A percentile compares a stretch with the other conserved stretches of the same genome.
These are phyloP conservation scores for Lydus trimaculatus DNA, from an alignment of 2,888 invertebrate genomes.

Conservation along the genomic window DNA sequence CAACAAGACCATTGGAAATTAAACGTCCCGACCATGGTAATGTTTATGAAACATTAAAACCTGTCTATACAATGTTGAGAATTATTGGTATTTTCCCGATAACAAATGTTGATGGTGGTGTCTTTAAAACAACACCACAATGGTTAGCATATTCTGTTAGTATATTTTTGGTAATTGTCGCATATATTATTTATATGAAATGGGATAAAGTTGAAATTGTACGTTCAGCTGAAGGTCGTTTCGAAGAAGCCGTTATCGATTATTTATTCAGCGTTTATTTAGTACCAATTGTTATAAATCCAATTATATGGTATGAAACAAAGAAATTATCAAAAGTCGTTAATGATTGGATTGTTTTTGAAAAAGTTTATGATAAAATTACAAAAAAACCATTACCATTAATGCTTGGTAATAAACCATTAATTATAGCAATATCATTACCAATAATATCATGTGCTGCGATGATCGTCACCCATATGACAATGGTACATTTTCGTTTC, in stretches of 20 bases:
- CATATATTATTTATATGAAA: slow-evolving; percentile 67
- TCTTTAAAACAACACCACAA: slow-evolving; percentile 61
- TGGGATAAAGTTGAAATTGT: slow-evolving; percentile 69
- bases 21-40: slow-evolving; percentile 45
- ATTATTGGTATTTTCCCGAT: slow-evolving; percentile 71
- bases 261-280: slow-evolving; percentile 78
- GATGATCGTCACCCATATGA: slow-evolving; percentile 73
- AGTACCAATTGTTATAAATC: slow-evolving; percentile 69
- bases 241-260: slow-evolving; percentile 78
- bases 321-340: slow-evolving; percentile 68
- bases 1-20: slow-evolving; percentile 19
- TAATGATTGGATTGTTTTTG: slow-evolving; percentile 74
- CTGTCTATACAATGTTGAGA: slow-evolving; percentile 61
- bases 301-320: slow-evolving; percentile 73
- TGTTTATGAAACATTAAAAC: slow-evolving; percentile 61
- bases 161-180: slow-evolving; percentile 57
- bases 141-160: slow-evolving; percentile 68
- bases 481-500: slow-evolving; percentile 73
- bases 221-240: slow-evolving; percentile 70
- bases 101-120: slow-evolving; percentile 62
- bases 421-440: slow-evolving; percentile 66
- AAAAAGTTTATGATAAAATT: slow-evolving; percentile 69
- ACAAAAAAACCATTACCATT: slow-evolving; percentile 67
- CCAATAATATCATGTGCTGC: slow-evolving; percentile 70
- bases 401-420: slow-evolving; percentile 66